phyloP scores from a whole-genome alignment of 2,113 vertebrate genomes.

The Plecturocebus donacophilus region DNA sequence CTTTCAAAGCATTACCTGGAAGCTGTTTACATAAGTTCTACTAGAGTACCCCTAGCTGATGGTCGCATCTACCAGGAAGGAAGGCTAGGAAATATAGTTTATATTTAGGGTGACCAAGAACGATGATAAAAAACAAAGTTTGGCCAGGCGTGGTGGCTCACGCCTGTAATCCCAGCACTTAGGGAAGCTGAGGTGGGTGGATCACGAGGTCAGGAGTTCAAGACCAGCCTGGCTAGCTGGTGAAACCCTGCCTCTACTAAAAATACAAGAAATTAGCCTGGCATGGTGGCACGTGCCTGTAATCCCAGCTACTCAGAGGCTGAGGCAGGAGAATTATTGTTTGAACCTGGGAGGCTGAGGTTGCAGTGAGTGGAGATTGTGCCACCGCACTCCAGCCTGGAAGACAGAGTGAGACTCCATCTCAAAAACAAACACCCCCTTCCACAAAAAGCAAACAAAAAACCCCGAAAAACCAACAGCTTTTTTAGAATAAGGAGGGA shows the following conservation, averaged over 20 bases:
- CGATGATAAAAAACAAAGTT: neutral
- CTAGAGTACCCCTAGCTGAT: neutral
- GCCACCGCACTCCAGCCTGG: neutral
- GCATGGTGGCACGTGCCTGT: neutral
- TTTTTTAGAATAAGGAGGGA: neutral
- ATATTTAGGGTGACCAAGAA: neutral
- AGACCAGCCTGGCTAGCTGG: neutral
- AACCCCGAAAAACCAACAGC: too few species aligned
- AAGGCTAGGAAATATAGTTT: neutral
- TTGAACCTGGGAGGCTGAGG: neutral
- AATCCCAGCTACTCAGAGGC: neutral
- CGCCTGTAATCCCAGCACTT: neutral
- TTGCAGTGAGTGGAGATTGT: neutral
- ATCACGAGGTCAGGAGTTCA: neutral
- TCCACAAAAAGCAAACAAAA: too few species aligned
- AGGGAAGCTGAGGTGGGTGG: neutral
- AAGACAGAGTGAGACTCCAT: neutral
- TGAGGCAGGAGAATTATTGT: neutral
- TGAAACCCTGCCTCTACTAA: neutral
- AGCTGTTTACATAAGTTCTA: neutral
- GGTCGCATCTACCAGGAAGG: neutral
- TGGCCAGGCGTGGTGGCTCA: rapidly evolving
- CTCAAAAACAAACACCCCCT: neutral
- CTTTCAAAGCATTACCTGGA: neutral
- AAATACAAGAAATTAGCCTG: neutral